Evolutionary conservation across 2,888 invertebrate genomes (phyloP), one percentile per base, ranked within the genome.

Genomic region (Tillus elongatus): DNA sequence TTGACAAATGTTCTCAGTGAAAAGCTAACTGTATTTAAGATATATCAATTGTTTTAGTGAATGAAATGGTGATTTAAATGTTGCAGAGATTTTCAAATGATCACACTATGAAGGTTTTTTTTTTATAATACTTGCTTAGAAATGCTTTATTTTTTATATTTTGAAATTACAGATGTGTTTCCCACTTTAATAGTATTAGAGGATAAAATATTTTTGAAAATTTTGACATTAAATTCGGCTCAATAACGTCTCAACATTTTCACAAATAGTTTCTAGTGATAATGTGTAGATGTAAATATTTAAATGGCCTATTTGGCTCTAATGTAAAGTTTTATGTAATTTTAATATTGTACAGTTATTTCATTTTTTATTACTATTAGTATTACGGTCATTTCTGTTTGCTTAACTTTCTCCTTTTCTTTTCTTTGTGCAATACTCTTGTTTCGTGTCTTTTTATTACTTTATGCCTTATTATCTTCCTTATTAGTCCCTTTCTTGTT

Each of bases 321-420:
- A 57, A 54, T 60, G 56, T 58, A 59, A 57, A 59, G 57, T 52
- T 57, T 54, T 53, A 55, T 55, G 53, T 54, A 54, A 56, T 53
- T 51, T 51, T 51, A 59, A 61, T 54, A 55, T 54, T 60, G 61
- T 61, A 60, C 57, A 60, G 56, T 50, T 9, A 34, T n/a, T 12
- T 32, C 4, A 30, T 16, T 24, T 36, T 36, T 33, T 19, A 3
- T 8, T 29, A 10, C 30, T 8, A n/a, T 29, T 11, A 11, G 30
- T 29, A 13, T 8, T 12, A 10, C 9, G 6, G 15, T 15, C 10
- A 32, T 15, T 32, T 32, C 13, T 32, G 8, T 32, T 13, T 32
- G 10, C 4, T 32, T 32, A 32, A 9, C 13, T 13, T 32, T 32
- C n/a, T 29, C 10, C 13, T 8, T 13, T 12, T 13, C 8, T 32